Evolutionary conservation across 2,888 invertebrate species (phyloP).

Genomic region (Criorhina ranunculi): DNA sequence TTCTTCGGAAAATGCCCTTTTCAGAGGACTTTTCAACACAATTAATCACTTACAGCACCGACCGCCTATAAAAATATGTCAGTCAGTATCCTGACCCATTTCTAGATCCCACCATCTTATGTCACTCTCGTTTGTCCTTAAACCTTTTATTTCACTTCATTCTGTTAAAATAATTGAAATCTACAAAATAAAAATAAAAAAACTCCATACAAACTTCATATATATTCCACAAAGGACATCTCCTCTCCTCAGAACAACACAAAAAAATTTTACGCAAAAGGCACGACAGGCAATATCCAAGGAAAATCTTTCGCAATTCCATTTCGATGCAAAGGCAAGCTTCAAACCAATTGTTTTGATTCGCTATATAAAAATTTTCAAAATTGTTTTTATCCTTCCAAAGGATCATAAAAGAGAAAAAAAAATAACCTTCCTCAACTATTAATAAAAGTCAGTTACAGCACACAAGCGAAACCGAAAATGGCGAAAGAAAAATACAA

Average conservation of each 20-base stretch:
- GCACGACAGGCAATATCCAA: slow-evolving; percentile 2
- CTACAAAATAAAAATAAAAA: slow-evolving; percentile 3
- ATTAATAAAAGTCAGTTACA: slow-evolving; percentile 72
- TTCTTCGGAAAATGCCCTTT: too few species aligned
- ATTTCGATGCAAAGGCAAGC: slow-evolving; percentile 40
- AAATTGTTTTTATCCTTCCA: slow-evolving; percentile 25
- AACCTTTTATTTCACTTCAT: background rate
- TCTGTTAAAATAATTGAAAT: slow-evolving; percentile 32
- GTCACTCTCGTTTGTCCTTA: background rate
- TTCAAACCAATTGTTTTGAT: slow-evolving; percentile 54
- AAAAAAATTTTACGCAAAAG: slow-evolving; percentile 7
- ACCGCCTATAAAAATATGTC: too few species aligned
- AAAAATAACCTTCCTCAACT: slow-evolving; percentile 44
- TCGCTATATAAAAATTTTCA: slow-evolving; percentile 14
- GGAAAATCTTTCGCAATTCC: slow-evolving; percentile 9
- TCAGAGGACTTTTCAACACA: too few species aligned
- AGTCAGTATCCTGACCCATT: too few species aligned
- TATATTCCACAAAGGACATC: slow-evolving; percentile 14
- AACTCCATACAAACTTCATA: slow-evolving; percentile 5
- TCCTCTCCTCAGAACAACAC: too few species aligned
- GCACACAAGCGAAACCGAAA: slow-evolving; percentile 43
- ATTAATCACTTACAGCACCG: too few species aligned
- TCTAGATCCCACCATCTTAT: too few species aligned
- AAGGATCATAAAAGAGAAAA: slow-evolving; percentile 18
- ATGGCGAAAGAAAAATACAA: background rate